Conservation (phyloP, 92 coral and sea anemone species). For the Metridium senile region DNA sequence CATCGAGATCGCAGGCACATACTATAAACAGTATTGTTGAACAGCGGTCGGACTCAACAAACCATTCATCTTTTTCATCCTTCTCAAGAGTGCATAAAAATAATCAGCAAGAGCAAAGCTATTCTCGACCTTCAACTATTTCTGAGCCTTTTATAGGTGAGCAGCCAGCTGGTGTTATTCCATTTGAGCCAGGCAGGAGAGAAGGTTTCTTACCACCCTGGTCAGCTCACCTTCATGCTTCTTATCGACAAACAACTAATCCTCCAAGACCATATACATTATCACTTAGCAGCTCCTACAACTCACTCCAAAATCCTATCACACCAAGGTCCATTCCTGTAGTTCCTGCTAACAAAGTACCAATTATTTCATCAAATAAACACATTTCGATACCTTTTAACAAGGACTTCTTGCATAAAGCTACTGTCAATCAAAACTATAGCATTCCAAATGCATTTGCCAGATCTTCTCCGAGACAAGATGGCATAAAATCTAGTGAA, state of each 20-base stretch:
- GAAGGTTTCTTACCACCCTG: slow-evolving; percentile 45
- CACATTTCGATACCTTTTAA: slow-evolving; percentile 6
- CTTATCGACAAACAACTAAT: slow-evolving; percentile 28
- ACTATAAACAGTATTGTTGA: neutral
- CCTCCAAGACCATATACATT: slow-evolving; percentile 65
- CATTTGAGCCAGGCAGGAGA: slow-evolving; percentile 3
- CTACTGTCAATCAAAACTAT: neutral
- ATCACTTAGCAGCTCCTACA: slow-evolving; percentile 29
- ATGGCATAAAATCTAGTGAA: neutral
- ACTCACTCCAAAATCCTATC: neutral
- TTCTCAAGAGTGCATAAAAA: neutral
- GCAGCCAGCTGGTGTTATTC: neutral
- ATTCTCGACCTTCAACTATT: neutral
- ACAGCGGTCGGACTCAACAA: neutral
- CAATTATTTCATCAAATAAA: neutral
- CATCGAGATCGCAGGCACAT: neutral
- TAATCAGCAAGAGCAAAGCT: neutral
- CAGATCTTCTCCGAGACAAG: neutral
- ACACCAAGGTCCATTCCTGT: slow-evolving; percentile 20
- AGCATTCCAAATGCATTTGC: slow-evolving; percentile 21
- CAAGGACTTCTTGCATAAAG: neutral
- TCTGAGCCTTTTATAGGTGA: slow-evolving; percentile 6
- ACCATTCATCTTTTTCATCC: neutral
- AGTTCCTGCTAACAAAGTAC: slow-evolving; percentile 14
- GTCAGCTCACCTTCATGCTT: slow-evolving; percentile 60